Evolutionary conservation across 1,140 invertebrate genomes (phyloP), one percentile per base, ranked within the genome.

Genomic region (Nephila pilipes): DNA sequence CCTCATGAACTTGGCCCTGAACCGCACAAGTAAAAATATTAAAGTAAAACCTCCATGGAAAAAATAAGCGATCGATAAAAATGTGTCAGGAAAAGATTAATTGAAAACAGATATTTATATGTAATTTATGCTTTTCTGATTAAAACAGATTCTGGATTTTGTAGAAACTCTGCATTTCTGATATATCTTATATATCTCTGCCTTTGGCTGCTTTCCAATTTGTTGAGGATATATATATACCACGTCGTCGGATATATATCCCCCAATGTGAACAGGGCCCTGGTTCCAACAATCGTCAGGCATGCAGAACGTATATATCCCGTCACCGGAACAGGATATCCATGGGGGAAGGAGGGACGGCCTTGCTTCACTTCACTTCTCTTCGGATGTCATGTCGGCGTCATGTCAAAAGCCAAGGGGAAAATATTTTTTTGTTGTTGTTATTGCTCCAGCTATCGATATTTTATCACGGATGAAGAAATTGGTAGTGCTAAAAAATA

Each of bases 371-470:
- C 83, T 93, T 93, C 91, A 58, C 91, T 93, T 93, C 85, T 79
- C 83, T 93, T 93, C 69, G 81, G 91, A 93, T 93, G 91, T 93
- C 91, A 75, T 92, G 81, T 92, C 90, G 90, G 36, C 90, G 69
- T 85, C 81, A 92, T 92, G 90, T 92, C 90, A 93, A 79, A 93
- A 63, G n/a, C 22, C 46, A 20, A n/a, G 54, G 29, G 65, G 69
- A 29, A 32, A 58, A 25, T 54, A n/a, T 54, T 46, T 81, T 54
- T 81, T 75, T 75, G 69, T 32, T 75, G 63, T 10, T 46, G 46
- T 46, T 46, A 25, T 29, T 65, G 25, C 63, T 65, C 29, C 36
- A 36, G 69, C 14, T 32, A 75, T 18, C 16, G 69, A 75, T 83
- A 83, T 57, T 83, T 46, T 83, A 55, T 83, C 54, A 55, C 22